These are phyloP conservation scores for Danio jaintianensis DNA, from an alignment of 2,797 vertebrate genomes.

Conservation along the genomic window DNA sequence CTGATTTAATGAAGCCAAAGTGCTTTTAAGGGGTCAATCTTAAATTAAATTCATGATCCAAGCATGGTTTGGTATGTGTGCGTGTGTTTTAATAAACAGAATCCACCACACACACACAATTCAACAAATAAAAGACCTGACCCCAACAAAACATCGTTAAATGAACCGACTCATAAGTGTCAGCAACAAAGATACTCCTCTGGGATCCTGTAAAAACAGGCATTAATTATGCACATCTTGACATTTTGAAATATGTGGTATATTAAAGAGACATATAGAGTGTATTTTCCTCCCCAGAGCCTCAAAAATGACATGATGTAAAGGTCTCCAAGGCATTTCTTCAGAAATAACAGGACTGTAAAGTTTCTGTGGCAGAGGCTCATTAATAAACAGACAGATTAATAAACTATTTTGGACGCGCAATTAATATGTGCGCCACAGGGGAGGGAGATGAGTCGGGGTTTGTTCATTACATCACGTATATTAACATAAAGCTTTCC, in stretches of 20 bases:
- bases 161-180: not conserved
- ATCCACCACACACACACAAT: not conserved
- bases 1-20: constrained; percentile 34
- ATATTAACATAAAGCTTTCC: constrained; percentile 34
- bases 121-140: not conserved
- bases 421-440: constrained; percentile 50
- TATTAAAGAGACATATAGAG: constrained; percentile 36
- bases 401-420: constrained; percentile 56
- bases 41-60: constrained; percentile 16
- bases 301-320: constrained; percentile 31
- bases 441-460: constrained; percentile 32
- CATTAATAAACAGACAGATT: constrained; percentile 50
- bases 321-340: constrained; percentile 37
- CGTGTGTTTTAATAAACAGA: not conserved
- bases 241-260: not conserved
- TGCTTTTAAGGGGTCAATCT: not conserved
- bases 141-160: not conserved
- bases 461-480: constrained; percentile 48
- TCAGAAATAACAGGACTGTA: constrained; percentile 35
- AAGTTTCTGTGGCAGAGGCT: constrained; percentile 16
- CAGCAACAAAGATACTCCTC: not conserved
- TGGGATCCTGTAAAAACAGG: constrained; percentile 35
- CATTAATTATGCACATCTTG: constrained; percentile 50
- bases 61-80: not conserved
- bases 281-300: constrained; percentile 37